Percentiles rank a stretch among this genome's conserved stretches.
Conservation (phyloP, 2,888 invertebrate species). For the Tridacna gigas region DNA sequence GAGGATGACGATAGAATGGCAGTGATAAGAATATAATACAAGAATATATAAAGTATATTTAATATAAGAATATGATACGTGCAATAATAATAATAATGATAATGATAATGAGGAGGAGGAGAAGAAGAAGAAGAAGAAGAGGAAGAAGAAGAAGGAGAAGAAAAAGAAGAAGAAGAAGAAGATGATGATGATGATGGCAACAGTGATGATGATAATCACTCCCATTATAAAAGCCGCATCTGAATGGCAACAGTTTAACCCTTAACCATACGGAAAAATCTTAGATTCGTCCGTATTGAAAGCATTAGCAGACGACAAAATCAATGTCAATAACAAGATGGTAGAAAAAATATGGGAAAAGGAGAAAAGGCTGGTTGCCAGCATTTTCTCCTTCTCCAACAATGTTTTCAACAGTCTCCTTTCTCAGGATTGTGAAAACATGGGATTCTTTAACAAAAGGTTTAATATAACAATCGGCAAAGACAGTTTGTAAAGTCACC, state of each 20-base stretch:
- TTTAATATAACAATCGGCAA: too few species aligned
- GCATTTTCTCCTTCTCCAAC: neutral
- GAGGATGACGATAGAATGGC: neutral
- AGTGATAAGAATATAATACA: neutral
- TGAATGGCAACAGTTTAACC: neutral
- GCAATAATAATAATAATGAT: too few species aligned
- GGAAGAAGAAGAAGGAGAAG: neutral
- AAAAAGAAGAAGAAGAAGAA: neutral
- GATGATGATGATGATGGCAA: neutral
- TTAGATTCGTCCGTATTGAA: neutral
- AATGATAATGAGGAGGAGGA: too few species aligned
- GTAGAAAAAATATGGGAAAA: too few species aligned
- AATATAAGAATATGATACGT: too few species aligned
- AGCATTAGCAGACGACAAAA: neutral
- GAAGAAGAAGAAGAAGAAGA: neutral
- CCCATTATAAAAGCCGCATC: neutral
- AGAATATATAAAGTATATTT: neutral
- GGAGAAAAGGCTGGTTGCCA: too few species aligned
- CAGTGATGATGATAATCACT: neutral
- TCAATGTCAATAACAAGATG: neutral
- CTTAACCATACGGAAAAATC: neutral
- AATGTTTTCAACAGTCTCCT: neutral
- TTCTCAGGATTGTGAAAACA: neutral
- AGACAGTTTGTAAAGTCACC: too few species aligned
- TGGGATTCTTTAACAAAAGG: neutral